Evolutionary conservation across 1,140 invertebrate genomes (phyloP), one percentile per base, ranked within the genome.

Genomic region (Atta texana): DNA sequence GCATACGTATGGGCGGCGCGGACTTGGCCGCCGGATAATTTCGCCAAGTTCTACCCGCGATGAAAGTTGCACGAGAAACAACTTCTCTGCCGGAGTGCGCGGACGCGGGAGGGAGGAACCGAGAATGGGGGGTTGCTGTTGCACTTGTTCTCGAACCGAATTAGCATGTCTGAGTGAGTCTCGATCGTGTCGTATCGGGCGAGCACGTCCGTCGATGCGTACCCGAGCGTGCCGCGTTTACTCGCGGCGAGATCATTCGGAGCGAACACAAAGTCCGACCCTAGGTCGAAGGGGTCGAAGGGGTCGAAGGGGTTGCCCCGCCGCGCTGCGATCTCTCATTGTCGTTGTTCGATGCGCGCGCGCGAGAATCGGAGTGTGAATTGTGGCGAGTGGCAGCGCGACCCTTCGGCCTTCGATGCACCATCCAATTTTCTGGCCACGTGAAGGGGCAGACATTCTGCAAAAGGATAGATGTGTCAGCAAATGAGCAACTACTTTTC

Each of bases 141-240:
- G 53, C 81, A 81, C 80, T 69, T 34, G 85, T 88, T 76, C 66
- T 81, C 61, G 24, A 86, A 86, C 57, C 63, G 72, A 92, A 94
- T 94, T 94, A 93, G 92, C 93, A 93, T 94, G 93, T 94, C 92
- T 93, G 91, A 94, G 91, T 69, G 92, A 91, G 90, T 87, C 86
- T 85, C 81, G 86, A 89, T 68, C 85, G 80, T 44, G 39, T 75
- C 57, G 39, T 69, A 51, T 77, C 61, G 72, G 24, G 10, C 69
- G 63, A 55, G 28, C 28, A 31, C 51, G 64, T 64, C 49, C 44
- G 44, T 24, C 82, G 57, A 64, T 78, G 74, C 44, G 82, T 39
- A 82, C 12, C 39, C 68, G 68, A 82, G 78, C 80, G 80, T 82
- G 68, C 18, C 34, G 34, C 78, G 49, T 44, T 85, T 21, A 34